Evolutionary conservation across 2,113 vertebrate species (phyloP).

Genomic region (Gobiocypris rarus): DNA sequence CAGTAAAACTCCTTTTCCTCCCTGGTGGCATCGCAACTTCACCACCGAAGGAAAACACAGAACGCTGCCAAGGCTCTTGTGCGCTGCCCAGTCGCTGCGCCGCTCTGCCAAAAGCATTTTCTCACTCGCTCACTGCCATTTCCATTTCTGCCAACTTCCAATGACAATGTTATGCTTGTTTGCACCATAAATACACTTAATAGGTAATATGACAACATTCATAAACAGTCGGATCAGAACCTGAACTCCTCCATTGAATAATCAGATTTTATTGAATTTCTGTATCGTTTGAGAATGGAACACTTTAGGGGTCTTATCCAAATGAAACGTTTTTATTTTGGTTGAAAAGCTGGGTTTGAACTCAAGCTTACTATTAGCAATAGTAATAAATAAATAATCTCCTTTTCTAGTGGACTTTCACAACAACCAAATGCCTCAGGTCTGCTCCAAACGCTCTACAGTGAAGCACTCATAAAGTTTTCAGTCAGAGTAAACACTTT

Average conservation of each 20-base stretch:
- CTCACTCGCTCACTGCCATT: conserved; percentile 38
- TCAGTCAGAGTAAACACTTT: not conserved
- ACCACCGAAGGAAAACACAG: conserved; percentile 40
- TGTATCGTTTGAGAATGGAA: not conserved
- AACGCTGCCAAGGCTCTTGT: conserved; percentile 44
- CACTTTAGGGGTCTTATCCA: not conserved
- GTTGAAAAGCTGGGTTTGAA: not conserved
- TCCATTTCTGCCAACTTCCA: conserved; percentile 34
- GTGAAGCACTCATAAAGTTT: not conserved
- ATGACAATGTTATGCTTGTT: conserved; percentile 46
- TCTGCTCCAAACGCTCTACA: not conserved
- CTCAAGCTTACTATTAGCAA: too few species aligned
- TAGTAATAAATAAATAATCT: too few species aligned
- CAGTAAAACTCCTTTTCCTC: conserved; percentile 48
- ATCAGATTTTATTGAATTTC: not conserved
- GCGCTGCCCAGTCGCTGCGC: conserved; percentile 34
- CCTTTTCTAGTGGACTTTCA: conserved; percentile 12
- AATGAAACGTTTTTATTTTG: conserved; percentile 3
- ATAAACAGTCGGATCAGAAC: conserved; percentile 9
- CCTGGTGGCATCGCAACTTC: conserved; percentile 23
- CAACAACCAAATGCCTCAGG: not conserved
- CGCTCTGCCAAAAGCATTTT: conserved; percentile 42
- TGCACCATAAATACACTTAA: conserved; percentile 37
- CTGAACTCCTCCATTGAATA: not conserved
- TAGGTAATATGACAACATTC: conserved; percentile 40